Evolutionary conservation across 2,113 vertebrate genomes (phyloP).

Genomic region (Vireo altiloquus): DNA sequence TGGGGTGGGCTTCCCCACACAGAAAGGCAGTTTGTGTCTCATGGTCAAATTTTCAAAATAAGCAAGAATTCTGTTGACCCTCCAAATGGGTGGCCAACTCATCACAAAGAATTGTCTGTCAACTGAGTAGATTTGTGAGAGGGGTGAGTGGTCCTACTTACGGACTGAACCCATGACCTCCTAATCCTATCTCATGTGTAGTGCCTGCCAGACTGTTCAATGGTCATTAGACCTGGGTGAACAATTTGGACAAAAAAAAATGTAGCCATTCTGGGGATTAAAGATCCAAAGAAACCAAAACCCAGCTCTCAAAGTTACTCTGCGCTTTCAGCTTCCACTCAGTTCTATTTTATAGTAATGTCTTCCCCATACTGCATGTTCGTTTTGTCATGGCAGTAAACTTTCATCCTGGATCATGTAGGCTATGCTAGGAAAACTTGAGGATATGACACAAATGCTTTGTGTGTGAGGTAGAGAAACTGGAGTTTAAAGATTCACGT

Average conservation of each 20-base stretch:
- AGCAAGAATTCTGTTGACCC: constrained; percentile 50
- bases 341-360: background rate
- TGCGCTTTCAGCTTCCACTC: background rate
- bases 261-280: constrained; percentile 18
- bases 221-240: constrained; percentile 66
- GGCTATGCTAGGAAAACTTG: background rate
- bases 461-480: background rate
- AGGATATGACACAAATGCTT: background rate
- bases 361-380: background rate
- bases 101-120: constrained; percentile 64
- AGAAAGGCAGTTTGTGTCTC: constrained; percentile 40
- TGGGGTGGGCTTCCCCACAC: background rate
- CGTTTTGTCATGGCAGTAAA: background rate
- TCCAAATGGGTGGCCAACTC: constrained; percentile 64
- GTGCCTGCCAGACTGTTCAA: constrained; percentile 56
- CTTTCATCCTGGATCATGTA: background rate
- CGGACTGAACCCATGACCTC: constrained; percentile 67
- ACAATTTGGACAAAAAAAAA: constrained; percentile 32
- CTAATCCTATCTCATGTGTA: constrained; percentile 66
- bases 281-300: constrained; percentile 39
- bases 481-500: background rate
- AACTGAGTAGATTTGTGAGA: constrained; percentile 62
- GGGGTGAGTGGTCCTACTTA: constrained; percentile 57
- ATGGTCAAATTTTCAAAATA: constrained; percentile 51
- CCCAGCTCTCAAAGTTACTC: background rate